These are phyloP conservation scores for Apostichopus parvimensis DNA, from an alignment of 35 echinoderm and acorn worm species.

Conservation along the genomic window DNA sequence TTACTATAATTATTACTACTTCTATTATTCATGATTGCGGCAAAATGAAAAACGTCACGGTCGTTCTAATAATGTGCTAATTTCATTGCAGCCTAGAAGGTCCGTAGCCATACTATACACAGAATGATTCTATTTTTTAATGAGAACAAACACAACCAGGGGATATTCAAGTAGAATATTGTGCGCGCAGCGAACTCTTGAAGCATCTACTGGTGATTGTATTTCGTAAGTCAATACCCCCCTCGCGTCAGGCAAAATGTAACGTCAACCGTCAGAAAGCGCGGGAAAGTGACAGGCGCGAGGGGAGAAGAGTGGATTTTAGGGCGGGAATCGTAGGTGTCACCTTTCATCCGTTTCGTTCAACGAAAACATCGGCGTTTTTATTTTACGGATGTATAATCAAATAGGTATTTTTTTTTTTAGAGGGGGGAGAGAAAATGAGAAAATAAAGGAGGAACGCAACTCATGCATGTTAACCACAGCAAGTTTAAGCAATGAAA, in stretches of 20 bases:
- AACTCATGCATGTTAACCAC: constrained; percentile 1
- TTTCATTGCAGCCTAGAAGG: neutral
- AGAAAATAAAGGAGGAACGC: neutral
- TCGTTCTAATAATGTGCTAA: neutral
- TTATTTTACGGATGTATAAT: constrained; percentile 39
- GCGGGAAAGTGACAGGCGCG: constrained; percentile 61
- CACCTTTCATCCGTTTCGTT: constrained; percentile 50
- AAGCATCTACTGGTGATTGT: constrained; percentile 41
- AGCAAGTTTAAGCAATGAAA: constrained; percentile 32
- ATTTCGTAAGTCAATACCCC: constrained; percentile 56
- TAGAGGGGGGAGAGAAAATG: neutral
- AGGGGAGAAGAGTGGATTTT: constrained; percentile 57
- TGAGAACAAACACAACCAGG: constrained; percentile 27
- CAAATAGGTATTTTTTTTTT: constrained; percentile 42
- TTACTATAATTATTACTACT: no score
- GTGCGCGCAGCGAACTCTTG: constrained; percentile 50
- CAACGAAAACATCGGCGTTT: constrained; percentile 46
- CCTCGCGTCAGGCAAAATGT: constrained; percentile 57
- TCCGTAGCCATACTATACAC: neutral
- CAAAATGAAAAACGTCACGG: neutral
- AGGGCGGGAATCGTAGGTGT: constrained; percentile 57
- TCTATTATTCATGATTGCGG: no score
- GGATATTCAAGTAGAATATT: constrained; percentile 45
- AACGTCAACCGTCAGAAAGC: constrained; percentile 50
- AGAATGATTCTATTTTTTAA: constrained; percentile 52